Evolutionary conservation across 2,888 invertebrate genomes (phyloP).

Genomic region (Lamproptera curius): DNA sequence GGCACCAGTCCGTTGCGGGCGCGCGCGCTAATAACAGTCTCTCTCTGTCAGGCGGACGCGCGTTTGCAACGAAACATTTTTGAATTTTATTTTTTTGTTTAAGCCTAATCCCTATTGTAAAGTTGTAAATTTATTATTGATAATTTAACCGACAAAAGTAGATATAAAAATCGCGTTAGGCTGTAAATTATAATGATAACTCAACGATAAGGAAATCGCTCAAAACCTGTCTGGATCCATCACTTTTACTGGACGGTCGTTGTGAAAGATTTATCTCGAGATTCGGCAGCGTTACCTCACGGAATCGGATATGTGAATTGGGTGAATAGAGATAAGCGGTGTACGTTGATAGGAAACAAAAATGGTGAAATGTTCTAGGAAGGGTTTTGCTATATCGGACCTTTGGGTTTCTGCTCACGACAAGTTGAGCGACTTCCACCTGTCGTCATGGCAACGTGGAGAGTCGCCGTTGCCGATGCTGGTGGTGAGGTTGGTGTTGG

Average conservation of each 20-base stretch:
- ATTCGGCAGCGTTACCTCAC: conserved; percentile 4
- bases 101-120: too few relatives aligned
- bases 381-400: conserved; percentile 45
- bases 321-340: conserved; percentile 14
- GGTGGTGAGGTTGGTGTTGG: conserved; percentile 45
- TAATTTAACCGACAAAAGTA: too few relatives aligned
- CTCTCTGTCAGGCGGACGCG: conserved; percentile 15
- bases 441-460: conserved; percentile 66
- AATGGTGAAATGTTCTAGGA: conserved; percentile 67
- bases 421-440: conserved; percentile 57
- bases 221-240: conserved; percentile 27
- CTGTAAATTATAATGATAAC: too few relatives aligned
- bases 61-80: not conserved
- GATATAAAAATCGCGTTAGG: too few relatives aligned
- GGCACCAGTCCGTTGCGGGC: conserved; percentile 46
- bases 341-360: conserved; percentile 34
- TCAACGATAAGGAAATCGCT: conserved; percentile 38
- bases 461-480: conserved; percentile 58
- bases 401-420: conserved; percentile 61
- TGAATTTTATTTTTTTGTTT: not conserved
- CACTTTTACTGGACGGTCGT: conserved; percentile 30
- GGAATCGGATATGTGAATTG: conserved; percentile 17
- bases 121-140: too few relatives aligned
- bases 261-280: conserved; percentile 34
- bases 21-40: conserved; percentile 27